A percentile compares a stretch with the other conserved stretches of the same genome.
These are phyloP conservation scores for Sternarchorhynchus goeldii DNA, from an alignment of 2,797 vertebrate genomes.

Conservation along the genomic window DNA sequence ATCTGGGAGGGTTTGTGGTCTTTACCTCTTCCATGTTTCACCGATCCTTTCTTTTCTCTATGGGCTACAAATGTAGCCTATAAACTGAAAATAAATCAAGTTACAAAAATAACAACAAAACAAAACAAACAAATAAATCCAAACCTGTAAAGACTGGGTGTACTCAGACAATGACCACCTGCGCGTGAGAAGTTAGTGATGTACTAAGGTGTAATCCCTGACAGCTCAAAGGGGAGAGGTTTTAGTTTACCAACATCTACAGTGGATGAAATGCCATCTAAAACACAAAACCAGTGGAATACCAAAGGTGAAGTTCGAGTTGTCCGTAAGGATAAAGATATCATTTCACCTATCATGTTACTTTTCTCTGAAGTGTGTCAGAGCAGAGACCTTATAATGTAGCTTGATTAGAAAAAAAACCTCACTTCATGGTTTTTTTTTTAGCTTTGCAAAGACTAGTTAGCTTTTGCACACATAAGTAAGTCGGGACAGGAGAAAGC, in stretches of 20 bases:
- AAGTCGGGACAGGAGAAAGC: not conserved
- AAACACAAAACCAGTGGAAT: slow-evolving; percentile 42
- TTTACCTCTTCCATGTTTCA: slow-evolving; percentile 9
- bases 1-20: slow-evolving; percentile 50
- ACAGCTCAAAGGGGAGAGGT: slow-evolving; percentile 40
- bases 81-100: slow-evolving; percentile 46
- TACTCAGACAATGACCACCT: slow-evolving; percentile 5
- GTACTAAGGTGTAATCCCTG: slow-evolving; percentile 36
- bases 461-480: not conserved
- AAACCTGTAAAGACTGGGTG: slow-evolving; percentile 6
- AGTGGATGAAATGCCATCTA: slow-evolving; percentile 28
- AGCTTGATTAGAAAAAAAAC: not conserved
- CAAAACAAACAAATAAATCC: slow-evolving; percentile 16
- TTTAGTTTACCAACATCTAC: slow-evolving; percentile 43
- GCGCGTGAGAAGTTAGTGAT: slow-evolving; percentile 26
- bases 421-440: not conserved
- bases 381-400: slow-evolving; percentile 19
- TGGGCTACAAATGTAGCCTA: slow-evolving; percentile 43
- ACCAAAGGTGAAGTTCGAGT: slow-evolving; percentile 19
- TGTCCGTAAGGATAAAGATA: slow-evolving; percentile 44
- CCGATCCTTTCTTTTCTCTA: slow-evolving; percentile 2
- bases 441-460: no score
- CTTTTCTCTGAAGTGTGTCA: slow-evolving; percentile 26
- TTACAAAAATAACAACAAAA: slow-evolving; percentile 22
- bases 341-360: slow-evolving; percentile 36